Conservation (phyloP, 2,113 vertebrate species). For the Stercorarius parasiticus region DNA sequence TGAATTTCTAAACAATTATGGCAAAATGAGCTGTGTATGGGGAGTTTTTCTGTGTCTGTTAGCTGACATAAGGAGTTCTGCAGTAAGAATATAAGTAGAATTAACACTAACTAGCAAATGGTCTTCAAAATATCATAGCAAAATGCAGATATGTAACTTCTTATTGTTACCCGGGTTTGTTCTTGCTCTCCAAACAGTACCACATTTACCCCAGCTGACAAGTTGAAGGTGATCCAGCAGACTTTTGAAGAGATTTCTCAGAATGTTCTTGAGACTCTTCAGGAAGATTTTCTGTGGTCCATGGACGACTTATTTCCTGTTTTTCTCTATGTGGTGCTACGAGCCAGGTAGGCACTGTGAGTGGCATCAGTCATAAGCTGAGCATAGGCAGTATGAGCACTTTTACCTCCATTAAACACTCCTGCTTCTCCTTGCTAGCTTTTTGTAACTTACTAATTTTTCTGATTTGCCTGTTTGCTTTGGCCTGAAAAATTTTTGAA, state of each 20-base stretch:
- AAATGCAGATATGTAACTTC: neutral
- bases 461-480: neutral
- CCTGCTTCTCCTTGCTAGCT: neutral
- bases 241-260: constrained; percentile 98
- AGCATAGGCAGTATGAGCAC: neutral
- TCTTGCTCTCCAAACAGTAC: constrained; percentile 79
- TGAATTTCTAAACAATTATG: neutral
- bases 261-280: constrained; percentile 86
- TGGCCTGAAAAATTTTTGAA: neutral
- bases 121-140: neutral
- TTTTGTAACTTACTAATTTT: neutral
- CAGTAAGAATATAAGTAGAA: neutral
- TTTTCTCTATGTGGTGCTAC: constrained; percentile 96
- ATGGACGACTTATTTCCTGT: constrained; percentile 99
- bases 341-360: constrained; percentile 82
- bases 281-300: constrained; percentile 96
- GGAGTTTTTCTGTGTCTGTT: neutral
- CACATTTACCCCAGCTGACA: constrained; percentile 96
- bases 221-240: constrained; percentile 95
- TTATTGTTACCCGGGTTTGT: neutral
- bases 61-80: neutral
- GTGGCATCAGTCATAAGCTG: neutral
- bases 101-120: neutral
- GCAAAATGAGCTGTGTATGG: neutral
- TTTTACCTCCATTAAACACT: neutral